These are phyloP conservation scores for Oeneis ivallda DNA, from an alignment of 2,888 invertebrate species.

Conservation along the genomic window DNA sequence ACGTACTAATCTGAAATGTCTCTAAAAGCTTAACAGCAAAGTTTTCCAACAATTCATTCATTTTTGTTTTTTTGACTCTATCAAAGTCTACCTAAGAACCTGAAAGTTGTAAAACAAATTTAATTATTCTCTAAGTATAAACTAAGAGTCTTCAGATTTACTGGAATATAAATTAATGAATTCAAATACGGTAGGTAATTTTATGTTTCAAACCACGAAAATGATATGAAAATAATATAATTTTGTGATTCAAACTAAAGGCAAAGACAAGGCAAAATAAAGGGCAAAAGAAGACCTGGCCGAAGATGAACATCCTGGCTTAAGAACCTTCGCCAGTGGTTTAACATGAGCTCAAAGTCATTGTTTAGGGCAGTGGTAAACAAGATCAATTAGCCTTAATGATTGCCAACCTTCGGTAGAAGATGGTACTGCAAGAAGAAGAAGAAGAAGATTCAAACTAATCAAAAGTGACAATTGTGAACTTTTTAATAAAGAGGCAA, in stretches of 20 bases:
- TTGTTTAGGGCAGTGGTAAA: no score
- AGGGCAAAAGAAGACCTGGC: no score
- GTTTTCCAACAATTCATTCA: conserved; percentile 24
- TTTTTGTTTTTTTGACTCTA: conserved; percentile 13
- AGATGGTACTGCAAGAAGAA: no score
- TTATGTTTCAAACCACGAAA: neutral
- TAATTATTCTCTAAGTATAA: conserved; percentile 18
- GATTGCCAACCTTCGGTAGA: no score
- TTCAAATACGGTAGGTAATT: neutral
- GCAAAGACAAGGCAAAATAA: no score
- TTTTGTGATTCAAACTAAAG: neutral
- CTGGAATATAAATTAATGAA: neutral
- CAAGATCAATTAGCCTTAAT: no score
- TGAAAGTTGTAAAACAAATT: conserved; percentile 16
- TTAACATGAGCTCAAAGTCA: no score
- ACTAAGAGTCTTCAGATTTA: neutral
- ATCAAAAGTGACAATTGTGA: neutral
- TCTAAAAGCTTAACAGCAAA: conserved; percentile 7
- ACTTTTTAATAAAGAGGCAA: neutral
- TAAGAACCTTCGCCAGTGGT: no score
- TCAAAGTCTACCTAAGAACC: conserved; percentile 21
- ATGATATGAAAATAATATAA: no score
- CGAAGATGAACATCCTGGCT: no score
- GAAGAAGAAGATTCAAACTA: neutral
- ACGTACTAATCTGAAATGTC: neutral